Evolutionary conservation across 2,888 invertebrate species (phyloP), one percentile per base, ranked within the genome.

Genomic region (Osmoderma eremita): DNA sequence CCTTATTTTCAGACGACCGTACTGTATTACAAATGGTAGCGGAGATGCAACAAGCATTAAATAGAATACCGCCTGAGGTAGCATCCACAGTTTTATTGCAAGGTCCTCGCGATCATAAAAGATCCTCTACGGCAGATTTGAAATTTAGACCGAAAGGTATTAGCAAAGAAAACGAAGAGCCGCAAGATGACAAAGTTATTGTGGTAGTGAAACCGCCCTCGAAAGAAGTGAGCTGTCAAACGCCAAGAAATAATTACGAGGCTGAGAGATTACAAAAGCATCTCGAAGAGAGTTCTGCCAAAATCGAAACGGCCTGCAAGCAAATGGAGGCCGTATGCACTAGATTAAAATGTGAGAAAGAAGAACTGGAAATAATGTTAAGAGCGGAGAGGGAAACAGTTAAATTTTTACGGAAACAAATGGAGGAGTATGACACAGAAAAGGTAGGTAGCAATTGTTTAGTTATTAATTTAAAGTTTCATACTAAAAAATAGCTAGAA

Each of bases 11-110:
- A 67, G 82, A 78, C 69, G 80, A 82, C 68, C 73, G 70, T 8
- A 75, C 74, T 63, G 56, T 82, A 5, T 75, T 76, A 50, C 78
- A 81, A 73, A 80, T 83, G 72, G 71, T 82, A 5, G 62, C 67
- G 13, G 81, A 81, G 63, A 81, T 83, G 77, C 80, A 81, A 69
- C 71, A 75, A 63, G 81, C 81, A 22, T 69, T 83, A 63, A 79
- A 78, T 67, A 71, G 82, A 65, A 75, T 83, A 30, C 82, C 82
- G 1, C 79, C 80, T 2, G 82, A 83, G 71, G 74, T 80, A 50
- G 77, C 78, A 15, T 79, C 78, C 22, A 70, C 74, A 41, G 74
- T 78, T 42, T 77, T 77, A 56, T 68, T 74, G 36, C 63, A 73
- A 20, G 38, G 73, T 38, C 71, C 51, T n/a, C 20, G 30, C 45